These are phyloP conservation scores for Cherax quadricarinatus DNA, from an alignment of 1,140 invertebrate genomes.

Conservation along the genomic window DNA sequence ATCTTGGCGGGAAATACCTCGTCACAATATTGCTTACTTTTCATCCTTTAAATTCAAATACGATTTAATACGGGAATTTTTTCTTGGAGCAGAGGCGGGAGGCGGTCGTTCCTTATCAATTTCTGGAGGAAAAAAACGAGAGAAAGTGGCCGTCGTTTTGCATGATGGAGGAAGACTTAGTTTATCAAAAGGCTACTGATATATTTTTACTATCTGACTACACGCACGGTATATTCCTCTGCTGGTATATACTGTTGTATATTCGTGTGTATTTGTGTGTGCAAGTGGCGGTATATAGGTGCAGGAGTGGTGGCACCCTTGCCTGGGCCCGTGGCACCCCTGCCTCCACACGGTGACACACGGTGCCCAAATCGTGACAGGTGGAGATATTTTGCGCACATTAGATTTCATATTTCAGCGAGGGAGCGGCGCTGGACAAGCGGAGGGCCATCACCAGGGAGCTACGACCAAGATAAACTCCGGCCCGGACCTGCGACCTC, in stretches of 20 bases:
- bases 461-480: constrained; percentile 57
- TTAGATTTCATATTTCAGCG: constrained; percentile 69
- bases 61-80: background rate
- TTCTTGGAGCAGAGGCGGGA: background rate
- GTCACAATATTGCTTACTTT: background rate
- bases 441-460: constrained; percentile 44
- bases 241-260: too few relatives aligned
- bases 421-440: constrained; percentile 39
- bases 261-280: too few relatives aligned
- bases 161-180: background rate
- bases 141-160: background rate
- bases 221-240: too few relatives aligned
- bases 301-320: background rate
- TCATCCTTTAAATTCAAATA: constrained; percentile 1
- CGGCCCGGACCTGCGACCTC: constrained; percentile 13
- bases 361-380: constrained; percentile 61
- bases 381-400: constrained; percentile 53
- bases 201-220: background rate
- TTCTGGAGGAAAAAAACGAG: background rate
- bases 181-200: background rate
- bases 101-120: background rate
- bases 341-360: constrained; percentile 38
- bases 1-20: background rate
- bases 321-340: constrained; percentile 18
- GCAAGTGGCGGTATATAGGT: too few relatives aligned